Base-by-base conservation (phyloP, 2,888 invertebrate species). In the Stenoptilia bipunctidactyla region DNA sequence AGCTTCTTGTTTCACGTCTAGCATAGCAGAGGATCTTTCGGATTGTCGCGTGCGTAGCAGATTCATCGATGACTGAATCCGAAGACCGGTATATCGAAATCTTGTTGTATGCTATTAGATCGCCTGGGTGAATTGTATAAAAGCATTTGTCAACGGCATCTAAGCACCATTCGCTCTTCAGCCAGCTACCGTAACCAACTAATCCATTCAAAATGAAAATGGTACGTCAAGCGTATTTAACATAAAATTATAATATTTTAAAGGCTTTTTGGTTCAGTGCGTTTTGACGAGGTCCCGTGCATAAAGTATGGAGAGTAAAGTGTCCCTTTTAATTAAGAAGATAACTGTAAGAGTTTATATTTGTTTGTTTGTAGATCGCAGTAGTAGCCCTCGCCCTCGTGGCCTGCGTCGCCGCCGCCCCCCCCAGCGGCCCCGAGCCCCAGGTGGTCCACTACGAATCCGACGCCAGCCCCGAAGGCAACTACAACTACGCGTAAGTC, bases 111-210 rank as follows among this genome's bases (percentile, higher is more conserved):
- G 71, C 67, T 64, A 70, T 73, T 74, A 74, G 66, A 61, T 55
- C 52, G 60, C 6, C 57, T 49, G 51, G 52, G 61, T 64, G 69
- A 71, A 71, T 70, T 72, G 72, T 80, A 80, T 82, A 80, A 70
- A n/a, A n/a, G n/a, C n/a, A n/a, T n/a, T n/a, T 53, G 66, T 53
- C 51, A 51, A 56, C 49, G 56, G 42, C 52, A 53, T 46, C 55
- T 49, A 47, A 47, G 53, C 65, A 79, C 74, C 79, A 82, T 75
- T 77, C 64, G 71, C 65, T 63, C 65, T 63, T 64, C 63, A 64
- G 67, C 48, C 56, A 61, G 56, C 20, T n/a, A 30, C 4, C 30
- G n/a, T 3, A 30, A 9, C 30, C 4, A 20, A 20, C 54, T 20
- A 8, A 30, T 8, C 20, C 8, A 20, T 20, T 15, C 20, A 37